These are phyloP conservation scores for Garrulus glandarius DNA, from an alignment of 2,797 vertebrate species.

Conservation along the genomic window DNA sequence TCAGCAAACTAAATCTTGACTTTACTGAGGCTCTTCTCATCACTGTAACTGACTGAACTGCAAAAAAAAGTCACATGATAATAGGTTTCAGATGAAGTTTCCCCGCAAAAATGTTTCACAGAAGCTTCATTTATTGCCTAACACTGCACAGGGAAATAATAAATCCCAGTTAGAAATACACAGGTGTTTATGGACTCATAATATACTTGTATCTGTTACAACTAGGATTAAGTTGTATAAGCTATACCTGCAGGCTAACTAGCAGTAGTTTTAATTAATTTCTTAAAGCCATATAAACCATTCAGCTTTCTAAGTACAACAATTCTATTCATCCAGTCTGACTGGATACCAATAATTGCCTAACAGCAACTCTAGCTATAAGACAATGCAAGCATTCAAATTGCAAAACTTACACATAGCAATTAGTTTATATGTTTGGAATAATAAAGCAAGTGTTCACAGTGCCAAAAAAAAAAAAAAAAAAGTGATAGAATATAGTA, in stretches of 20 bases:
- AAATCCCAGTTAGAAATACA: conserved; percentile 19
- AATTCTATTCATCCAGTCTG: conserved; percentile 11
- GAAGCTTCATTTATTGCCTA: conserved; percentile 19
- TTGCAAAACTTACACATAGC: not conserved
- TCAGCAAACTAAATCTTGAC: not conserved
- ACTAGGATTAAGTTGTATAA: not conserved
- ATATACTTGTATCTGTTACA: conserved; percentile 18
- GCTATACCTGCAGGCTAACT: conserved; percentile 17
- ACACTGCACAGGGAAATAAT: not conserved
- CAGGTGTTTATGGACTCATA: not conserved
- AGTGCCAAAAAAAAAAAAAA: not conserved
- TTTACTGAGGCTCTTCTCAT: not conserved
- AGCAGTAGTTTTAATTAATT: conserved; percentile 46
- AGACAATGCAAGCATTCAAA: conserved; percentile 40
- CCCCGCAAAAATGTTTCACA: not conserved
- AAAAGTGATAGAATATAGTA: not conserved
- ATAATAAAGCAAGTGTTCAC: not conserved
- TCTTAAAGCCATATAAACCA: not conserved
- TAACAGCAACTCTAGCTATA: not conserved
- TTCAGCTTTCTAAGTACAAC: conserved; percentile 3
- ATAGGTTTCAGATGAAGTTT: conserved; percentile 9
- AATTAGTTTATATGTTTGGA: not conserved
- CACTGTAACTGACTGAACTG: not conserved
- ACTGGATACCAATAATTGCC: not conserved
- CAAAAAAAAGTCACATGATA: not conserved